Evolutionary conservation across 2,888 invertebrate species (phyloP).

Genomic region (Ennomos fuscantarius): DNA sequence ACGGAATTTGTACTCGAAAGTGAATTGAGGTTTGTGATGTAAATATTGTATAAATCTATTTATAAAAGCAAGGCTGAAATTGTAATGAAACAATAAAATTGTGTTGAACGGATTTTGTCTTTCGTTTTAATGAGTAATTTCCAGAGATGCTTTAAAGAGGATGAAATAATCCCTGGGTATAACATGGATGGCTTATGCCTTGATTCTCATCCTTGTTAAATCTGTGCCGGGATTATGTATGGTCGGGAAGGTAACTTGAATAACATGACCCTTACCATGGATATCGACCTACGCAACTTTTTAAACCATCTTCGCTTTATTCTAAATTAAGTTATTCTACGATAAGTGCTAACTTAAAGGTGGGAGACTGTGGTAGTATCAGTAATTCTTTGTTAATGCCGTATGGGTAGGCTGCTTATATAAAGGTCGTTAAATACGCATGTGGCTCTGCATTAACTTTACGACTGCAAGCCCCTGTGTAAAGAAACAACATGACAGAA

Average conservation of each 20-base stretch:
- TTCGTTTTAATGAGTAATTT: conserved; percentile 18
- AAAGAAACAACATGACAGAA: conserved; percentile 7
- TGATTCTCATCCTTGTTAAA: conserved; percentile 47
- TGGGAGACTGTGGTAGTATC: conserved; percentile 17
- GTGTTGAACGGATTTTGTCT: conserved; percentile 68
- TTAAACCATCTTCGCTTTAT: too few relatives aligned
- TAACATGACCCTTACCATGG: conserved; percentile 39
- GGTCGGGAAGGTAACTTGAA: conserved; percentile 45
- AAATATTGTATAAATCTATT: conserved; percentile 81
- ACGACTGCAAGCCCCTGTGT: conserved; percentile 20
- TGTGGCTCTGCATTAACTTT: conserved; percentile 43
- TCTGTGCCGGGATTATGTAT: conserved; percentile 49
- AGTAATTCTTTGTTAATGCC: conserved; percentile 29
- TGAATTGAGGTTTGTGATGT: conserved; percentile 70
- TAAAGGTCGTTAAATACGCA: conserved; percentile 41
- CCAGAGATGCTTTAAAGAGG: conserved; percentile 20
- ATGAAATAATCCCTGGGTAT: conserved; percentile 37
- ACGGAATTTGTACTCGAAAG: conserved; percentile 78
- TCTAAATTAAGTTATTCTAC: too few relatives aligned
- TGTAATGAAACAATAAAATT: conserved; percentile 84
- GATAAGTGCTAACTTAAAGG: background rate
- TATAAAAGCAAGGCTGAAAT: conserved; percentile 84
- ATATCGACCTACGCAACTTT: background rate
- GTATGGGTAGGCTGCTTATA: conserved; percentile 32
- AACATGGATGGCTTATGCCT: conserved; percentile 46